Conservation (phyloP, 2,888 invertebrate species). For the Boloria euphrosyne region DNA sequence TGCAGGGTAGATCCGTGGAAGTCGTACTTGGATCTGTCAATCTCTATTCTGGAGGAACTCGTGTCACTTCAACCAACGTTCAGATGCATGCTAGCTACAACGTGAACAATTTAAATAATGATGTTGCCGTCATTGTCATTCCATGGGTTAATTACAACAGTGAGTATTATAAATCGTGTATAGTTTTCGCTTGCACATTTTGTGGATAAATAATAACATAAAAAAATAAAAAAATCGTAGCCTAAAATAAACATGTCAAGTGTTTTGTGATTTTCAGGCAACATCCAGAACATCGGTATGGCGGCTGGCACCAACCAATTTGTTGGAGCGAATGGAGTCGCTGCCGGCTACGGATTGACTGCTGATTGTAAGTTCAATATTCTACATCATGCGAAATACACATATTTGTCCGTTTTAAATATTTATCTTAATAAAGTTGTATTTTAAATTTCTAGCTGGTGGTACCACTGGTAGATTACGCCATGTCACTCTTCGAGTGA, state of each 20-base stretch:
- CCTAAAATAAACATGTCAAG: background rate
- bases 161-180: conserved; percentile 32
- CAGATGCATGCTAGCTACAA: conserved; percentile 46
- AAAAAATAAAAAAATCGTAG: background rate
- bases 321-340: conserved; percentile 41
- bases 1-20: background rate
- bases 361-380: conserved; percentile 43
- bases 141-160: conserved; percentile 39
- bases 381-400: background rate
- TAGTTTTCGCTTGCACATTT: background rate
- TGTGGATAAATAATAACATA: background rate
- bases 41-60: conserved; percentile 45
- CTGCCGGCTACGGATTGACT: conserved; percentile 49
- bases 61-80: conserved; percentile 44
- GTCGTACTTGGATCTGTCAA: too few relatives aligned
- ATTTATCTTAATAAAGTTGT: background rate
- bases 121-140: conserved; percentile 47
- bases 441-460: conserved; percentile 8
- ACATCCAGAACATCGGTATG: conserved; percentile 37
- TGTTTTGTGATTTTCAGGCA: conserved; percentile 12
- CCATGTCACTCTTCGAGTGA: conserved; percentile 48
- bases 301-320: conserved; percentile 42
- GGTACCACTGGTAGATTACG: conserved; percentile 26
- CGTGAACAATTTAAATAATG: conserved; percentile 43
- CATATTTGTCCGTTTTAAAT: background rate